Conservation (phyloP, 2,797 vertebrate genomes). For the Steatocranus sp. region DNA sequence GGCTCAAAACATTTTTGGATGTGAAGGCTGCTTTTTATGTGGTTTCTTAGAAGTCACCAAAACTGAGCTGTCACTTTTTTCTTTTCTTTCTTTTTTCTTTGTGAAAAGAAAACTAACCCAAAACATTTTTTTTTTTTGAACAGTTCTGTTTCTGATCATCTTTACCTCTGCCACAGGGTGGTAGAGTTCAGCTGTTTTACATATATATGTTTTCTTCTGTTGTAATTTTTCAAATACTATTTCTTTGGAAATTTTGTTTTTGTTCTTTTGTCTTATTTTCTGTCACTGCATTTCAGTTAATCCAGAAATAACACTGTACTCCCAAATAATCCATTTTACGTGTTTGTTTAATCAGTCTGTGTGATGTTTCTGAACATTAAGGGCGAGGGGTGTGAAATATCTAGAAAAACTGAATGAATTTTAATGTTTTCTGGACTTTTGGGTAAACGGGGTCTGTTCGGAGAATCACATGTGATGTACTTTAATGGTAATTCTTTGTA, state of each 20-base stretch:
- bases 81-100: background rate
- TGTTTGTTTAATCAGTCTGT: conserved; percentile 9
- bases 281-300: conserved; percentile 8
- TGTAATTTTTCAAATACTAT: background rate
- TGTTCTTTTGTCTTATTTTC: background rate
- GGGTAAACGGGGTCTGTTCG: background rate
- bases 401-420: background rate
- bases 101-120: conserved; percentile 31
- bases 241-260: conserved; percentile 15
- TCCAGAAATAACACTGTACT: background rate
- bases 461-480: background rate
- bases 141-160: background rate
- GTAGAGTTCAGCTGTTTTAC: background rate
- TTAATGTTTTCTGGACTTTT: background rate
- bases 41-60: background rate
- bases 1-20: background rate
- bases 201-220: background rate
- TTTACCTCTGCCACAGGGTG: conserved; percentile 11
- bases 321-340: background rate
- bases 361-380: background rate
- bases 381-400: background rate
- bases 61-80: background rate
- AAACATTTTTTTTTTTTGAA: background rate
- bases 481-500: conserved; percentile 30
- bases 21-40: background rate